A percentile compares a stretch with the other conserved stretches of the same genome.
These are phyloP conservation scores for Trachymyrmex cornetzi DNA, from an alignment of 1,140 invertebrate genomes.

Conservation along the genomic window DNA sequence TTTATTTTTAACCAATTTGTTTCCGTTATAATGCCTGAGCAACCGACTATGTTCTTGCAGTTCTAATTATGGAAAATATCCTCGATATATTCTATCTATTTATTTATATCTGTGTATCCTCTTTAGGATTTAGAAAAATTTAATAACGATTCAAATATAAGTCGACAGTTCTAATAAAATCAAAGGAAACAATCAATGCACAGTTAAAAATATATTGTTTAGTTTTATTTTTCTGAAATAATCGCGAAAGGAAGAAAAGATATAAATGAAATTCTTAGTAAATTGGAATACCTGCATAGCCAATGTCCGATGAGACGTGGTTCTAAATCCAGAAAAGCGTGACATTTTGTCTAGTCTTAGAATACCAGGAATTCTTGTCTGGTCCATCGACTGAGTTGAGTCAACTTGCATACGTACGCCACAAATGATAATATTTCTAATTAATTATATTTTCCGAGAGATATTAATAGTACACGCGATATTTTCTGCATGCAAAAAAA, in stretches of 20 bases:
- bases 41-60: not conserved
- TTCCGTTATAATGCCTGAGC: not conserved
- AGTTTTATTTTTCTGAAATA: not conserved
- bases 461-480: not conserved
- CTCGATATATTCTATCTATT: not conserved
- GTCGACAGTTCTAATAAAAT: not conserved
- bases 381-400: not conserved
- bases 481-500: not conserved
- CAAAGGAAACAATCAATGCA: not conserved
- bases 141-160: not conserved
- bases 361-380: slow-evolving; percentile 28
- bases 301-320: not conserved
- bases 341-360: slow-evolving; percentile 14
- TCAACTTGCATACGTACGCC: not conserved
- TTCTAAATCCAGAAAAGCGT: not conserved
- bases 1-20: not conserved
- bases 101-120: not conserved
- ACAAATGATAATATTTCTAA: not conserved
- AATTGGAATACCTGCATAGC: slow-evolving; percentile 28
- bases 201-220: not conserved
- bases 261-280: not conserved
- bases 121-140: not conserved
- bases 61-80: not conserved
- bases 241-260: not conserved
- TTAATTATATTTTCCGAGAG: not conserved